These are phyloP conservation scores for Pachycephala philippinensis DNA, from an alignment of 2,113 vertebrate species.

Conservation along the genomic window DNA sequence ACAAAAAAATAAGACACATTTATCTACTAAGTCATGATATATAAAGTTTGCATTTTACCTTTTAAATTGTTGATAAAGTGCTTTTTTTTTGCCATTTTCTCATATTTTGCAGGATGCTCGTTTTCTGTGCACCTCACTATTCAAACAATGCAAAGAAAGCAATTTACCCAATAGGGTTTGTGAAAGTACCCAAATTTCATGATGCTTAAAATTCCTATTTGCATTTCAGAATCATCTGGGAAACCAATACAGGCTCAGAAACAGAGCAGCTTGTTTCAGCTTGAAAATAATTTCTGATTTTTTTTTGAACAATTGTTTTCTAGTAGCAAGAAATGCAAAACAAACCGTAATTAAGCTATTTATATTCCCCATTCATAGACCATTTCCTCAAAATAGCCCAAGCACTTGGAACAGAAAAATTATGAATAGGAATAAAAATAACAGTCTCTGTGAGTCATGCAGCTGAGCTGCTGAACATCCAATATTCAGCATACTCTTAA, in stretches of 20 bases:
- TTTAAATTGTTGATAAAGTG: background rate
- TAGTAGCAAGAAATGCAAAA: slow-evolving; percentile 52
- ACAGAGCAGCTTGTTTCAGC: background rate
- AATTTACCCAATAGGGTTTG: background rate
- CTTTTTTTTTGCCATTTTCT: background rate
- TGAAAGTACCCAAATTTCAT: background rate
- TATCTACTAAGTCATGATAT: background rate
- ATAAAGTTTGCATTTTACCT: background rate
- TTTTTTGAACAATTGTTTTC: slow-evolving; percentile 47
- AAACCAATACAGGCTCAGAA: background rate
- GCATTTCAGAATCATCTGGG: slow-evolving; percentile 15
- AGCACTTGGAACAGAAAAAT: slow-evolving; percentile 41
- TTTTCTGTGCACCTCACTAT: background rate
- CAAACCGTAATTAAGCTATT: slow-evolving; percentile 50
- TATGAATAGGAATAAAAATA: slow-evolving; percentile 65
- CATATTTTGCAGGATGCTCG: background rate
- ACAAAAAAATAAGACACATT: background rate
- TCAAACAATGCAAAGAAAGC: background rate
- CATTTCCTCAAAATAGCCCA: slow-evolving; percentile 57
- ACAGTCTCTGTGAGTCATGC: slow-evolving; percentile 41
- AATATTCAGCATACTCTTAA: slow-evolving; percentile 2
- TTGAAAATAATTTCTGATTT: slow-evolving; percentile 9
- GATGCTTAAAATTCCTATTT: background rate
- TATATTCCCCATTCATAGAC: slow-evolving; percentile 47
- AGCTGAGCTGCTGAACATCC: slow-evolving; percentile 23